phyloP scores from a whole-genome alignment of 2,888 invertebrate genomes.

The Stomorhina lunata region DNA sequence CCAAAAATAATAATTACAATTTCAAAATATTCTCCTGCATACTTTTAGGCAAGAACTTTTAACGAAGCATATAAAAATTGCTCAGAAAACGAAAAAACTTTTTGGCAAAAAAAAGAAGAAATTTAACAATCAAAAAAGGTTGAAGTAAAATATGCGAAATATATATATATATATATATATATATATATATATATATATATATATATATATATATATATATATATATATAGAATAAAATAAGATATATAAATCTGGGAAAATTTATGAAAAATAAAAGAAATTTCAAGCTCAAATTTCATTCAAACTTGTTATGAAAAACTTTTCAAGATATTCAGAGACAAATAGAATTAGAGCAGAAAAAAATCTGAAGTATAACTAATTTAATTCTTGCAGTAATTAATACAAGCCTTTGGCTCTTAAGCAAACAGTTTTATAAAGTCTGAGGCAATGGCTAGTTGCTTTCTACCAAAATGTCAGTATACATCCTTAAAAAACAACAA shows the following conservation, averaged over 20 bases:
- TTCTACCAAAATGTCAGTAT: not conserved
- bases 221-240: no score
- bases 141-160: no score
- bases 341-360: not conserved
- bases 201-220: no score
- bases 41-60: conserved; percentile 14
- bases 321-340: not conserved
- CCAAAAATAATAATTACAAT: conserved; percentile 6
- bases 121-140: not conserved
- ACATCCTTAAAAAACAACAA: not conserved
- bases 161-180: no score
- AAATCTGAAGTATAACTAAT: not conserved
- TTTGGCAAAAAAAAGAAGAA: not conserved
- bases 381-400: conserved; percentile 53
- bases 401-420: conserved; percentile 6
- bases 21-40: conserved; percentile 28
- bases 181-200: no score
- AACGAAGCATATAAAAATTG: not conserved
- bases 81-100: no score
- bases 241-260: no score
- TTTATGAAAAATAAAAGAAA: no score
- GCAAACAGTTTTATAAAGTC: conserved; percentile 16
- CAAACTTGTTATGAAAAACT: not conserved
- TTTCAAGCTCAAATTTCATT: no score
- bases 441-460: not conserved